Evolutionary conservation across 2,113 vertebrate species (phyloP), one percentile per base, ranked within the genome.

Genomic region (Rynchops niger): DNA sequence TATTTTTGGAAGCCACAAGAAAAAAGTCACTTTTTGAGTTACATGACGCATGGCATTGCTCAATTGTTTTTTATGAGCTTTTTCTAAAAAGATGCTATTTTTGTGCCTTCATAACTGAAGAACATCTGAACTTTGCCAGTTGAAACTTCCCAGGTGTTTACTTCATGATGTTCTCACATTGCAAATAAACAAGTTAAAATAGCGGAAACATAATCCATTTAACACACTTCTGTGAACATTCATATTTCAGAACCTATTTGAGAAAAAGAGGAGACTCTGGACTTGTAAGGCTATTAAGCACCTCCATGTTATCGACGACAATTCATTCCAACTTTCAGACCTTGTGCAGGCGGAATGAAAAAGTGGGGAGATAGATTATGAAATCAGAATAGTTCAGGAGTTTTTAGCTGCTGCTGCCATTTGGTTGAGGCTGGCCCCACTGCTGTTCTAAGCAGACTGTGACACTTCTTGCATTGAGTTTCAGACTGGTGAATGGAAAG

Each of bases 401-500:
- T 6, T 82, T 76, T 52, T 90, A 32, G 30, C 70, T 80, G 29
- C 49, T 85, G 65, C 59, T 88, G 66, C 59, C 86, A 73, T 91
- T 91, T 89, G 40, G 50, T 67, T 88, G 62, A 86, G 50, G 22
- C 30, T 82, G 70, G 78, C 61, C 62, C 69, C 56, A 91, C 56
- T 72, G 89, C 89, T 96, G 91, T 89, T 94, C 81, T 93, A 95
- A 97, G 93, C 91, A 95, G 95, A 93, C 81, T 97, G 93, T 94
- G 94, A 95, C 91, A 82, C 78, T 86, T 97, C 84, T 76, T 93
- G 91, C 95, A 82, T 30, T 40, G 40, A 63, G 62, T 94, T 95
- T 91, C 86, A 91, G 83, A 72, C 58, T 73, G 58, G 32, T 93
- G 81, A 95, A 87, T 94, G 66, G 77, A 92, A 97, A 95, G 38